Evolutionary conservation across 2,113 vertebrate genomes (phyloP).

Genomic region (Grammomys surdaster): DNA sequence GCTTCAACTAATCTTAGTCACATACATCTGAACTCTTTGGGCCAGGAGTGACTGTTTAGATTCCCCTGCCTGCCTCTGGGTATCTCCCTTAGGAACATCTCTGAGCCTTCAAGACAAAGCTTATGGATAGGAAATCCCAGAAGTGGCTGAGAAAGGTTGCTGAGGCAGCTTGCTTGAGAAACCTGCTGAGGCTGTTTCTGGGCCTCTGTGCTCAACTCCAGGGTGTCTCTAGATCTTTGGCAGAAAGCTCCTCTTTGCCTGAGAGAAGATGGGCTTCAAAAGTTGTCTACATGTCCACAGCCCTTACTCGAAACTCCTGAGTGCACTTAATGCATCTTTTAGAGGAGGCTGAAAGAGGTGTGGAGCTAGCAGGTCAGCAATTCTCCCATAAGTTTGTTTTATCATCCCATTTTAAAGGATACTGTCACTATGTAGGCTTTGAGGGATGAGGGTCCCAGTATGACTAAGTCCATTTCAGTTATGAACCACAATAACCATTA

Average conservation of each 20-base stretch:
- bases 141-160: not conserved
- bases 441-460: not conserved
- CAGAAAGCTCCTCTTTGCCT: conserved; percentile 59
- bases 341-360: not conserved
- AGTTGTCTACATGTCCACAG: not conserved
- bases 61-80: not conserved
- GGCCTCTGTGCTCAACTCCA: conserved; percentile 29
- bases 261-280: conserved; percentile 5
- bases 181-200: not conserved
- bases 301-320: conserved; percentile 19
- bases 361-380: not conserved
- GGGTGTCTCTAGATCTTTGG: conserved; percentile 22
- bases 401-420: conserved; percentile 12
- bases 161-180: conserved; percentile 4
- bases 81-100: not conserved
- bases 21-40: not conserved
- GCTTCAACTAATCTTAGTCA: not conserved
- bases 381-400: not conserved
- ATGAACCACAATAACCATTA: conserved; percentile 19
- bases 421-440: not conserved
- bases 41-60: not conserved
- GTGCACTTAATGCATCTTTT: conserved; percentile 41
- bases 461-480: conserved; percentile 20
- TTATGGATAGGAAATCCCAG: not conserved
- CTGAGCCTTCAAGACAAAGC: not conserved